A percentile compares a stretch with the other conserved stretches of the same genome.
phyloP scores from a whole-genome alignment of 2,888 invertebrate species.

The Agonum fuliginosum region DNA sequence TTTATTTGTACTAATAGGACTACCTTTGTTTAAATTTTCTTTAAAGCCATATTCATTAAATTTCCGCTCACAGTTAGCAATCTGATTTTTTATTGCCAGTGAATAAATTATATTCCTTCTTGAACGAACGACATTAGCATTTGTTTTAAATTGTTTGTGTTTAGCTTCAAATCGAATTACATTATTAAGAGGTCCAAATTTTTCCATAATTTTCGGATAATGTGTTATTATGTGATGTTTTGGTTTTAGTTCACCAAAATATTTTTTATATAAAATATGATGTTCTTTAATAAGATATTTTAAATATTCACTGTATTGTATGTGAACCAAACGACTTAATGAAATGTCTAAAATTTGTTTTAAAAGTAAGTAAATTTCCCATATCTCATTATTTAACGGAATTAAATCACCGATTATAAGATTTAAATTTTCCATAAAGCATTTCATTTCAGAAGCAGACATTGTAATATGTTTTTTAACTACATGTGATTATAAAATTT shows the following conservation, averaged over 20 bases:
- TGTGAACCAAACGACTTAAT: constrained; percentile 1
- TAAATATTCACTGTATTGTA: constrained; percentile 13
- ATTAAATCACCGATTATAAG: constrained; percentile 34
- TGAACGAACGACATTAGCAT: too few species aligned
- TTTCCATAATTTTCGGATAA: constrained; percentile 35
- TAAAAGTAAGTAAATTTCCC: constrained; percentile 32
- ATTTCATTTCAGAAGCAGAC: constrained; percentile 46
- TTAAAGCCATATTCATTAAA: too few species aligned
- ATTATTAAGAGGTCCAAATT: constrained; percentile 40
- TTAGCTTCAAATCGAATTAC: too few species aligned
- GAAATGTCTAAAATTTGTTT: constrained; percentile 41
- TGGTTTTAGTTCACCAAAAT: constrained; percentile 43
- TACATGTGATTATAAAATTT: constrained; percentile 53
- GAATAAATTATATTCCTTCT: too few species aligned
- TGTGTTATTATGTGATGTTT: constrained; percentile 46
- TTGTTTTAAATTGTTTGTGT: too few species aligned
- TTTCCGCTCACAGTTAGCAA: too few species aligned
- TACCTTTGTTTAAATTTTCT: too few species aligned
- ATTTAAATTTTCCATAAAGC: constrained; percentile 28
- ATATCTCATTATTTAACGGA: constrained; percentile 19
- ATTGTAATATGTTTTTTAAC: constrained; percentile 26
- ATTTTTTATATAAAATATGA: constrained; percentile 43
- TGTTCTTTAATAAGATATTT: constrained; percentile 40
- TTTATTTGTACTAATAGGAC: too few species aligned
- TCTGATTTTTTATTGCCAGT: too few species aligned